Percentiles rank a stretch among this genome's conserved stretches.
phyloP scores from a whole-genome alignment of 2,797 vertebrate species.

The Pseudopleuronectes americanus region DNA sequence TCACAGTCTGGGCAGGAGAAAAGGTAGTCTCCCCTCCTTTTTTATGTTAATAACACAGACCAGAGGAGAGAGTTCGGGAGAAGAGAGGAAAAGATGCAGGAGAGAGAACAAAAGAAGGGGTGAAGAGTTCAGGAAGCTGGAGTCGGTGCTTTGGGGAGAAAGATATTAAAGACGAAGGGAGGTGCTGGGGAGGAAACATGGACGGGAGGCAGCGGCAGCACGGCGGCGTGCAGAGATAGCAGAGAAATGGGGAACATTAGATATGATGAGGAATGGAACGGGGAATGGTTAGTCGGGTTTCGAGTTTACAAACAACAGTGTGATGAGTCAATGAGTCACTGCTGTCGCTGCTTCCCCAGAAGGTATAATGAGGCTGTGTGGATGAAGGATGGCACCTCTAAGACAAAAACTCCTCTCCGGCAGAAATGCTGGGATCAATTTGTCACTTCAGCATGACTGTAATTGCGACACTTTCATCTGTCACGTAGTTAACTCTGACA shows the following conservation, averaged over 20 bases:
- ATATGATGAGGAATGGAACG: slow-evolving; percentile 65
- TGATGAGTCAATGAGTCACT: slow-evolving; percentile 78
- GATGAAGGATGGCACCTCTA: slow-evolving; percentile 71
- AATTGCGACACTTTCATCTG: slow-evolving; percentile 80
- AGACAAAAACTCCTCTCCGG: slow-evolving; percentile 68
- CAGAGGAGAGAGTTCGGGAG: slow-evolving; percentile 49
- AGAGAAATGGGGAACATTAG: slow-evolving; percentile 56
- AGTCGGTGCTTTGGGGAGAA: slow-evolving; percentile 69
- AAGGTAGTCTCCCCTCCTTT: slow-evolving; percentile 54
- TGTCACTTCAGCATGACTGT: slow-evolving; percentile 75
- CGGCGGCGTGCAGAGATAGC: slow-evolving; percentile 42
- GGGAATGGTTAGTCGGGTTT: slow-evolving; percentile 63
- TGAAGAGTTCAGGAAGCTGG: slow-evolving; percentile 72
- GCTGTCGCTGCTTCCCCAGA: slow-evolving; percentile 58
- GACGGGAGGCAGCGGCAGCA: slow-evolving; percentile 36
- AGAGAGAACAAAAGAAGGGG: slow-evolving; percentile 70
- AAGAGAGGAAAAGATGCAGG: slow-evolving; percentile 35
- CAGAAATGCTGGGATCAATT: slow-evolving; percentile 71
- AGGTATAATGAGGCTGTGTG: slow-evolving; percentile 71
- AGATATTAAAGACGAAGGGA: slow-evolving; percentile 78
- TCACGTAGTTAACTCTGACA: slow-evolving; percentile 77
- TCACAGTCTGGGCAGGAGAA: slow-evolving; percentile 63
- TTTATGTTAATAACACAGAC: slow-evolving; percentile 72
- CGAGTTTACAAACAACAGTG: slow-evolving; percentile 73
- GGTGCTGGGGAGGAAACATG: slow-evolving; percentile 52